Conservation (phyloP, 2,888 invertebrate genomes). For the Megalurothrips usitatus region DNA sequence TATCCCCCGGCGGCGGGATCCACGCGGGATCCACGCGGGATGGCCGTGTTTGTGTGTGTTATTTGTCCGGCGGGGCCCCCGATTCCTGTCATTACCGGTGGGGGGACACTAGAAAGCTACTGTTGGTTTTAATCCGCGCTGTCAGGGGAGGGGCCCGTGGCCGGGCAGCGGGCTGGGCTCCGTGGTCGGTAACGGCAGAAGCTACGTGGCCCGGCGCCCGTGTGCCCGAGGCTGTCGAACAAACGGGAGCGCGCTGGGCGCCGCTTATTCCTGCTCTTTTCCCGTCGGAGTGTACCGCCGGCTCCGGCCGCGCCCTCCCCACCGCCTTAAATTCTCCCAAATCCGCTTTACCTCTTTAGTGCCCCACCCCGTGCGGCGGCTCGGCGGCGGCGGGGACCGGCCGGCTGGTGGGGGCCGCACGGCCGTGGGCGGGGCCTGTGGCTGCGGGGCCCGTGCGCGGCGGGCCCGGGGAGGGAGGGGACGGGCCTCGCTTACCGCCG, state of each 20-base stretch:
- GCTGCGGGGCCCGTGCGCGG: neutral
- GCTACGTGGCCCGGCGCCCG: too few species aligned
- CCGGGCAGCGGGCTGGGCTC: too few species aligned
- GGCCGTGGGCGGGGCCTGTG: neutral
- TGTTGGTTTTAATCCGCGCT: too few species aligned
- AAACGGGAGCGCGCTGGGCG: too few species aligned
- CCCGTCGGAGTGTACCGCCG: neutral
- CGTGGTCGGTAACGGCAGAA: too few species aligned
- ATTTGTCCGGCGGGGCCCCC: neutral
- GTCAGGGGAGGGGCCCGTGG: too few species aligned
- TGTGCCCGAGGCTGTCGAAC: too few species aligned
- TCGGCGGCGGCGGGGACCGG: neutral
- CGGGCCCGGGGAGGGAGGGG: neutral
- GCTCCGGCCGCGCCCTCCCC: neutral
- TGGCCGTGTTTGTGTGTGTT: too few species aligned
- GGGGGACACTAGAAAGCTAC: too few species aligned
- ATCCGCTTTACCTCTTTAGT: neutral
- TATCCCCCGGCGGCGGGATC: neutral
- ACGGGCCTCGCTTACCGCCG: neutral
- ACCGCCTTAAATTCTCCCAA: neutral
- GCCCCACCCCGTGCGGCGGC: neutral
- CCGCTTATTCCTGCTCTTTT: neutral
- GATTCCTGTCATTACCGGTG: neutral
- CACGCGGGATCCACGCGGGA: neutral
- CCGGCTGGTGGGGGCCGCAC: neutral